phyloP scores from a whole-genome alignment of 2,888 invertebrate species.

The Arenicola marina region DNA sequence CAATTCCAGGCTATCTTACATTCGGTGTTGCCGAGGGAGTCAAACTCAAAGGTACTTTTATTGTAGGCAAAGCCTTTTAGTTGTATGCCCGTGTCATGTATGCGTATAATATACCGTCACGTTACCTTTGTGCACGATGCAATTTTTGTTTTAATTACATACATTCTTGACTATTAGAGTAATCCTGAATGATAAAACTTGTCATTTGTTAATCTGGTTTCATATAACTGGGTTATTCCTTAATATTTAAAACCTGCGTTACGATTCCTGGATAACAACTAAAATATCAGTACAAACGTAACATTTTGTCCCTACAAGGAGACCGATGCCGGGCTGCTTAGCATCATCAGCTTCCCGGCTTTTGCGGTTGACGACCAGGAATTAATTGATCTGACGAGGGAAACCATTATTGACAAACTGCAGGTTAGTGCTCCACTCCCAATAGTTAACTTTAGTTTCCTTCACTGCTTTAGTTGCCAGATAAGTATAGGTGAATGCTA shows the following conservation, averaged over 20 bases:
- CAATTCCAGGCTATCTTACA: conserved; percentile 82
- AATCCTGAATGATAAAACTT: no score
- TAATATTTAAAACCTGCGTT: no score
- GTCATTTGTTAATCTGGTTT: no score
- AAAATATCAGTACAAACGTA: no score
- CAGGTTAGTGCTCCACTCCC: conserved; percentile 16
- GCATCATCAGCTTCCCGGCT: conserved; percentile 96
- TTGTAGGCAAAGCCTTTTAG: background rate
- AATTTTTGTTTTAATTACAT: no score
- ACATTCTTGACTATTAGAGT: no score
- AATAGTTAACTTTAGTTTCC: no score
- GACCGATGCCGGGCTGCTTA: conserved; percentile 89
- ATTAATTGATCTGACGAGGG: conserved; percentile 77
- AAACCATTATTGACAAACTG: conserved; percentile 31
- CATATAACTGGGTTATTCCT: no score
- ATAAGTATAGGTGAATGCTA: no score
- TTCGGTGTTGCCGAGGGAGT: conserved; percentile 67
- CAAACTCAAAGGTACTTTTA: conserved; percentile 63
- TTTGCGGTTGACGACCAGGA: conserved; percentile 97
- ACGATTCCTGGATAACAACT: no score
- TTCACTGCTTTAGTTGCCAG: no score
- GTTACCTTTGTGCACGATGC: no score
- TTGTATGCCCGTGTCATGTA: background rate
- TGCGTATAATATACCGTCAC: background rate
- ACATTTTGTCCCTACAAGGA: conserved; percentile 79